phyloP scores from a whole-genome alignment of 1,140 invertebrate genomes.

The Penaeus indicus region DNA sequence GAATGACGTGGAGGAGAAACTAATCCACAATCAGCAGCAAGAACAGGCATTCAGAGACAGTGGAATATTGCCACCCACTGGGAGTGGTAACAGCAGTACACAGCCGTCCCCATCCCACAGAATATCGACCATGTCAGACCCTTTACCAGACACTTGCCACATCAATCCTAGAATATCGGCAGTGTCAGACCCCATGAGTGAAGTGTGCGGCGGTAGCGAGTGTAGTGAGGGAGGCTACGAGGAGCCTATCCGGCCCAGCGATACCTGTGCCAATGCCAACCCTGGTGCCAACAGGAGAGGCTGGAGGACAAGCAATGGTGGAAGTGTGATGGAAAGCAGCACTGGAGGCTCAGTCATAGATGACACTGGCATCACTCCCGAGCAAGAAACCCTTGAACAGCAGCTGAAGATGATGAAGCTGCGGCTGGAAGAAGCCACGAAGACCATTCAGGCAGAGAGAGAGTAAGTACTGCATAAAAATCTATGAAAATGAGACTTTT shows the following conservation, averaged over 20 bases:
- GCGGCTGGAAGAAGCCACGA: constrained; percentile 81
- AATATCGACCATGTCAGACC: constrained; percentile 64
- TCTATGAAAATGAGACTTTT: background rate
- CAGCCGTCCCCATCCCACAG: constrained; percentile 63
- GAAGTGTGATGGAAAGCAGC: constrained; percentile 29
- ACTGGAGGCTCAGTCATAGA: constrained; percentile 49
- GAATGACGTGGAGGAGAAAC: constrained; percentile 62
- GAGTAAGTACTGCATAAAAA: constrained; percentile 75
- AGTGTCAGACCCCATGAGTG: constrained; percentile 62
- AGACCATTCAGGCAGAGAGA: constrained; percentile 80
- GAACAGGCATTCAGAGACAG: constrained; percentile 22
- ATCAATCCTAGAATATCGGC: constrained; percentile 61
- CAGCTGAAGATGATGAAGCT: constrained; percentile 78
- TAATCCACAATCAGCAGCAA: constrained; percentile 17
- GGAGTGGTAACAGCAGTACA: constrained; percentile 59
- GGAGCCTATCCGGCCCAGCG: constrained; percentile 10
- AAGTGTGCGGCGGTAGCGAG: constrained; percentile 52
- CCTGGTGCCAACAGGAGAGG: constrained; percentile 1
- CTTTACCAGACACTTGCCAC: constrained; percentile 60
- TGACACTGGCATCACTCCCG: constrained; percentile 68
- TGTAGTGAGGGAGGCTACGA: constrained; percentile 51
- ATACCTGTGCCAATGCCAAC: too few species aligned
- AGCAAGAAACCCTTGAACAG: constrained; percentile 77
- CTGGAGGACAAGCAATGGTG: constrained; percentile 38
- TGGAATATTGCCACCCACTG: constrained; percentile 16